phyloP scores from a whole-genome alignment of 2,888 invertebrate species.

The Synergus umbraculus region DNA sequence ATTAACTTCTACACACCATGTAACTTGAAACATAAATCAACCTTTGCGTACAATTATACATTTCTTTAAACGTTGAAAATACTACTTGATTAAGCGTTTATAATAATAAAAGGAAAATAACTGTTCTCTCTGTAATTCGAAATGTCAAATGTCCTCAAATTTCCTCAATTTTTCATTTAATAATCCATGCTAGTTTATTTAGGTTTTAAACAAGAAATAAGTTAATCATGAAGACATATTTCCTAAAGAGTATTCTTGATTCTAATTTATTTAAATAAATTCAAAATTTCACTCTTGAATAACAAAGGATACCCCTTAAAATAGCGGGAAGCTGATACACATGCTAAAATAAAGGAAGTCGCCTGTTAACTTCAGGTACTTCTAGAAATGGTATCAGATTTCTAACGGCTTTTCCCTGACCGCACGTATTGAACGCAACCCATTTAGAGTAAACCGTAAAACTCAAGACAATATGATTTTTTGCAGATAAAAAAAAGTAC shows the following conservation, averaged over 20 bases:
- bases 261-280: neutral
- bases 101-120: no score
- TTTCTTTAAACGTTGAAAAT: no score
- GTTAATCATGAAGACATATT: neutral
- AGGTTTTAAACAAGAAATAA: no score
- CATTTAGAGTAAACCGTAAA: constrained; percentile 14
- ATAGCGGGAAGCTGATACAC: neutral
- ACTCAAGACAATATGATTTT: neutral
- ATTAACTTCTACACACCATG: no score
- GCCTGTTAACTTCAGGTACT: neutral
- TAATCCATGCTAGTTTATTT: no score
- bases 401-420: constrained; percentile 26
- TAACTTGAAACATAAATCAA: no score
- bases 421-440: neutral
- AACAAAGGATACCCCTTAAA: neutral
- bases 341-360: neutral
- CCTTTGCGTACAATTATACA: no score
- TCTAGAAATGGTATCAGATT: constrained; percentile 1
- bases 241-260: neutral
- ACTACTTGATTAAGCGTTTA: no score
- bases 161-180: no score
- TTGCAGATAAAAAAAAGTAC: neutral
- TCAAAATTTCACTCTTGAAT: neutral
- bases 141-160: no score
- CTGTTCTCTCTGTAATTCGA: no score